phyloP scores from a whole-genome alignment of 1,140 invertebrate species.

The Teleogryllus occipitalis region DNA sequence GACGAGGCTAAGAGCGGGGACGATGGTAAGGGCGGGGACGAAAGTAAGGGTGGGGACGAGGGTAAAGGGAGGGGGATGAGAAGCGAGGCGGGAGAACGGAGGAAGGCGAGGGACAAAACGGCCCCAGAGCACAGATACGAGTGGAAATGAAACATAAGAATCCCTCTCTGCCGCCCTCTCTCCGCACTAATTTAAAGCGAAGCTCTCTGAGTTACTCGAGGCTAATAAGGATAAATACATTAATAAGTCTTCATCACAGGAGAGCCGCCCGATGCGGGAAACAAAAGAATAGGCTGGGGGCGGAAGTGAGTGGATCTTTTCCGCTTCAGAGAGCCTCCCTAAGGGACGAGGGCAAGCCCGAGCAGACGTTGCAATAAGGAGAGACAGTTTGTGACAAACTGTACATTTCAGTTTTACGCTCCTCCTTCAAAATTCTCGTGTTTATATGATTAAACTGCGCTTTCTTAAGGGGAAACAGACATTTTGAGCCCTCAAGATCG shows the following conservation, averaged over 20 bases:
- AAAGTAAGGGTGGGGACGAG: too few relatives aligned
- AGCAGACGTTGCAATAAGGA: background rate
- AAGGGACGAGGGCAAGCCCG: background rate
- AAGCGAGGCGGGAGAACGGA: background rate
- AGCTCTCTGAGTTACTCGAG: background rate
- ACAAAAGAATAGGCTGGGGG: background rate
- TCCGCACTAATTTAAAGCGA: background rate
- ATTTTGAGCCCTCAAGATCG: too few relatives aligned
- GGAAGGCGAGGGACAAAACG: background rate
- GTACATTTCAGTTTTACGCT: background rate
- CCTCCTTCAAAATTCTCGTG: background rate
- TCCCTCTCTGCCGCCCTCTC: background rate
- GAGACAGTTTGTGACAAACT: background rate
- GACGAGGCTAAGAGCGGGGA: too few relatives aligned
- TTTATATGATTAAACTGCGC: background rate
- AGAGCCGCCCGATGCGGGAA: background rate
- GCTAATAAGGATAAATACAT: constrained; percentile 1
- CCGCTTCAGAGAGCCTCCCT: too few relatives aligned
- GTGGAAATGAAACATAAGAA: background rate
- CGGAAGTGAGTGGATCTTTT: too few relatives aligned
- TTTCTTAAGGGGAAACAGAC: background rate
- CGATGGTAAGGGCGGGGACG: too few relatives aligned
- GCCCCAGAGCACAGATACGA: background rate
- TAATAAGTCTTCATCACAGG: background rate
- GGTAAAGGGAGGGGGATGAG: background rate